Percentiles rank a stretch among this genome's conserved stretches.
phyloP scores from a whole-genome alignment of 2,888 invertebrate species.

The Drosophila mulleri region DNA sequence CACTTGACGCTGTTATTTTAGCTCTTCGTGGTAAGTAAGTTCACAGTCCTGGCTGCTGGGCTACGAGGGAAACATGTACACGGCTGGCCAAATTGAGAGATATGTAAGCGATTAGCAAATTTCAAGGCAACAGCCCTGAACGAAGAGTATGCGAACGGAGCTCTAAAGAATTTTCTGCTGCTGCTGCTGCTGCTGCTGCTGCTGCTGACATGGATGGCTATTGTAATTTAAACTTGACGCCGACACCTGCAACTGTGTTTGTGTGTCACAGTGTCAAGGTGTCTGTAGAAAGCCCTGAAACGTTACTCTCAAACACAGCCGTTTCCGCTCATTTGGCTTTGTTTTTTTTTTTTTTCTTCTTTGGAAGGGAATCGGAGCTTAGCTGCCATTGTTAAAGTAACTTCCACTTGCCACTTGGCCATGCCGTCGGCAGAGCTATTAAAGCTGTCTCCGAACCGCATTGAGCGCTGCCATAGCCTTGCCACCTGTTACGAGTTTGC shows the following conservation, averaged over 20 bases:
- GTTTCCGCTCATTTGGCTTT: constrained; percentile 32
- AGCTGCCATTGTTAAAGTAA: constrained; percentile 17
- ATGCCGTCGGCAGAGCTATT: constrained; percentile 35
- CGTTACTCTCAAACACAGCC: constrained; percentile 31
- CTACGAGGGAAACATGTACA: constrained; percentile 8
- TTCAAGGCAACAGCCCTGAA: constrained; percentile 62
- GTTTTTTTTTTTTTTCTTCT: background rate
- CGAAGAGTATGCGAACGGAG: constrained; percentile 17
- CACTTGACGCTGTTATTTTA: constrained; percentile 34
- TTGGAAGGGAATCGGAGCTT: constrained; percentile 6
- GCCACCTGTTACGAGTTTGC: constrained; percentile 81
- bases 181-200: background rate
- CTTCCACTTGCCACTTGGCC: constrained; percentile 11
- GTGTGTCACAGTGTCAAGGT: constrained; percentile 75
- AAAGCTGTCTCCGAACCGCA: constrained; percentile 53
- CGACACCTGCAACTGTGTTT: constrained; percentile 33
- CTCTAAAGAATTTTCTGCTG: constrained; percentile 14
- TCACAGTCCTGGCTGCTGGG: background rate
- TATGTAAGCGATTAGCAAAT: constrained; percentile 28
- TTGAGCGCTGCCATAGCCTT: constrained; percentile 53
- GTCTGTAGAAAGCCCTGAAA: constrained; percentile 34
- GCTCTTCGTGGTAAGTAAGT: constrained; percentile 3
- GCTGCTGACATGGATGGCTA: constrained; percentile 9
- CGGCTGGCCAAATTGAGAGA: constrained; percentile 16
- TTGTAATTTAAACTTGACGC: constrained; percentile 41